Evolutionary conservation across 2,888 invertebrate species (phyloP).

Genomic region (Abrostola tripartita): DNA sequence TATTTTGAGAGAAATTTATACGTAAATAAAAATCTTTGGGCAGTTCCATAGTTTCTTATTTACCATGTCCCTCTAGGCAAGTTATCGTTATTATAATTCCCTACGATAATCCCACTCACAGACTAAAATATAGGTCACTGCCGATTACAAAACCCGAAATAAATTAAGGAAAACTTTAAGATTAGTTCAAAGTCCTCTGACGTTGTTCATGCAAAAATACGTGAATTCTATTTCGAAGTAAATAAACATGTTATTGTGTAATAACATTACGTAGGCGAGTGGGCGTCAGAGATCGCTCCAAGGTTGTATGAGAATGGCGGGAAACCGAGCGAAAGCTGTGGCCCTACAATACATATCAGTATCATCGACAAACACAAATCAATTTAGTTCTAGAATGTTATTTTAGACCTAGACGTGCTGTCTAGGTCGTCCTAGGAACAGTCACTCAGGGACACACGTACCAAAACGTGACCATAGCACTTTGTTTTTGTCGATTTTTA

Average conservation of each 20-base stretch:
- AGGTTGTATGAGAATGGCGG: slow-evolving; percentile 80
- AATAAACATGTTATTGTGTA: slow-evolving; percentile 78
- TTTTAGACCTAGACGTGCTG: slow-evolving; percentile 68
- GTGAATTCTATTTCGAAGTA: slow-evolving; percentile 71
- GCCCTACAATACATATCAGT: slow-evolving; percentile 45
- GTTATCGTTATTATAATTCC: neutral
- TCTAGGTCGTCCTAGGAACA: slow-evolving; percentile 64
- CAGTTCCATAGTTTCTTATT: no score
- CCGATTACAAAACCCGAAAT: slow-evolving; percentile 19
- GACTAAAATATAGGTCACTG: slow-evolving; percentile 29
- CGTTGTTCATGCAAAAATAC: slow-evolving; percentile 62
- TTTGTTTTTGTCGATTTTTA: slow-evolving; percentile 13
- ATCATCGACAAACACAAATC: slow-evolving; percentile 38
- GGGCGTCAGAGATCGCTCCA: slow-evolving; percentile 74
- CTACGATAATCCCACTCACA: neutral
- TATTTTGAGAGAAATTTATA: no score
- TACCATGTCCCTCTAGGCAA: no score
- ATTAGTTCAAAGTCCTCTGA: slow-evolving; percentile 51
- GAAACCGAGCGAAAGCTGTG: slow-evolving; percentile 68
- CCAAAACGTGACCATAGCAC: slow-evolving; percentile 31
- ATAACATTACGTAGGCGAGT: slow-evolving; percentile 71
- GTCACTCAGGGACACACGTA: slow-evolving; percentile 63
- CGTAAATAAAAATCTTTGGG: no score
- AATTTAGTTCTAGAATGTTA: slow-evolving; percentile 62
- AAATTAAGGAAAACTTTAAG: slow-evolving; percentile 18